Evolutionary conservation across 2,113 vertebrate species (phyloP).

Genomic region (Oryzias curvinotus): DNA sequence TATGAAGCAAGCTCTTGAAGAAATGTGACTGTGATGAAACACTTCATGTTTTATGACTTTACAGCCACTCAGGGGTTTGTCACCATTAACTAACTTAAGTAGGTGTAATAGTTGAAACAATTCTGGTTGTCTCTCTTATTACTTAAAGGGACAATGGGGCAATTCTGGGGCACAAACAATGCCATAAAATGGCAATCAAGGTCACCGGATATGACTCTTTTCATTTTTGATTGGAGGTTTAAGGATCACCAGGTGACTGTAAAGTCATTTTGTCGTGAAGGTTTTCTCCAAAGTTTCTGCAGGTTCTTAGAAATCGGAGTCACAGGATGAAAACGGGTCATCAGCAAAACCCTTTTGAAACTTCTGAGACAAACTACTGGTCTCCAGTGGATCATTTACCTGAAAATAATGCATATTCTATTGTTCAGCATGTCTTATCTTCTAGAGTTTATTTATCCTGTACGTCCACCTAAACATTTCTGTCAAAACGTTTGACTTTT

Average conservation of each 20-base stretch:
- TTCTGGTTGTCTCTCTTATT: neutral
- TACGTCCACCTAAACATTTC: too few relatives aligned
- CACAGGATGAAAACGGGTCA: neutral
- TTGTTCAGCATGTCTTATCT: too few relatives aligned
- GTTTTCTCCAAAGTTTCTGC: neutral
- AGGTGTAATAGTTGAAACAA: too few relatives aligned
- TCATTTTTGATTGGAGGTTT: neutral
- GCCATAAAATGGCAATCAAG: neutral
- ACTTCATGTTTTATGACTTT: neutral
- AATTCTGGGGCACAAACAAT: neutral
- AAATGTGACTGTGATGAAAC: neutral
- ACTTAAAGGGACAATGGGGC: accelerated
- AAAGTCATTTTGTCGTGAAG: neutral
- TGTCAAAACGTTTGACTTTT: too few relatives aligned
- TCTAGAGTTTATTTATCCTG: too few relatives aligned
- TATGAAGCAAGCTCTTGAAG: neutral
- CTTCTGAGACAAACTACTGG: neutral
- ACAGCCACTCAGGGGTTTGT: neutral
- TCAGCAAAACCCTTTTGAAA: neutral
- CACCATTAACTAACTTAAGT: neutral
- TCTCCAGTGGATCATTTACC: neutral
- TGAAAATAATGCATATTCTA: neutral
- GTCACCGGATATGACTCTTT: too few relatives aligned
- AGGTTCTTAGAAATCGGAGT: neutral
- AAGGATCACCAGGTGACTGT: neutral